These are phyloP conservation scores for Anseranas semipalmata DNA, from an alignment of 2,113 vertebrate species.

Conservation along the genomic window DNA sequence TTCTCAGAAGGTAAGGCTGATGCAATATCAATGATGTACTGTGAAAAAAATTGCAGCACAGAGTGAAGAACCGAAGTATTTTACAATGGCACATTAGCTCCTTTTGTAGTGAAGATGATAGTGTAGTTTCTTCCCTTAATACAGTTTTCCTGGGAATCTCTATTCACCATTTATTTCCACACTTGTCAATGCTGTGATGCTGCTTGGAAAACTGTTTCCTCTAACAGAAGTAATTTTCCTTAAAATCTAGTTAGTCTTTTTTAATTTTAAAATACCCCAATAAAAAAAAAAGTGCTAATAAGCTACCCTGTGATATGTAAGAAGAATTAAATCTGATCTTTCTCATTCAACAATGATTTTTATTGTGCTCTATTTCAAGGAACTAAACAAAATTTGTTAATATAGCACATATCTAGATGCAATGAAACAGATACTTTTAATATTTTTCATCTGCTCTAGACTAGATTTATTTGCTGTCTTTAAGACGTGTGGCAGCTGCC, in stretches of 20 bases:
- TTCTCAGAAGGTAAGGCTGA: slow-evolving; percentile 87
- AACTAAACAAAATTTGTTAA: neutral
- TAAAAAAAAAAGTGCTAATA: neutral
- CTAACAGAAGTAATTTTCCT: neutral
- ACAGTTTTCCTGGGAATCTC: neutral
- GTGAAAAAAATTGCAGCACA: neutral
- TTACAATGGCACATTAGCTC: neutral
- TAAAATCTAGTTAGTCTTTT: neutral
- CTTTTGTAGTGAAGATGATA: neutral
- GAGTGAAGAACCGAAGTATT: slow-evolving; percentile 2
- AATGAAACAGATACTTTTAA: neutral
- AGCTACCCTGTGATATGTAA: neutral
- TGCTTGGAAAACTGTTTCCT: slow-evolving; percentile 2
- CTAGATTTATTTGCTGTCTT: neutral
- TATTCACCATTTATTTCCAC: neutral
- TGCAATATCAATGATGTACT: slow-evolving; percentile 9
- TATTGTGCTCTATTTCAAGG: neutral
- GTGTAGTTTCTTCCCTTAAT: neutral
- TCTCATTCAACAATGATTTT: neutral
- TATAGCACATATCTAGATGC: neutral
- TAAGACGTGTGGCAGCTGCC: neutral
- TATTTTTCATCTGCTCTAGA: neutral
- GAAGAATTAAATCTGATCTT: neutral
- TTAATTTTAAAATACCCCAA: neutral
- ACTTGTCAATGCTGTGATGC: neutral